Percentiles rank a stretch among this genome's conserved stretches.
Evolutionary conservation across 2,888 invertebrate genomes (phyloP).

Genomic region (Amaurobius ferox): DNA sequence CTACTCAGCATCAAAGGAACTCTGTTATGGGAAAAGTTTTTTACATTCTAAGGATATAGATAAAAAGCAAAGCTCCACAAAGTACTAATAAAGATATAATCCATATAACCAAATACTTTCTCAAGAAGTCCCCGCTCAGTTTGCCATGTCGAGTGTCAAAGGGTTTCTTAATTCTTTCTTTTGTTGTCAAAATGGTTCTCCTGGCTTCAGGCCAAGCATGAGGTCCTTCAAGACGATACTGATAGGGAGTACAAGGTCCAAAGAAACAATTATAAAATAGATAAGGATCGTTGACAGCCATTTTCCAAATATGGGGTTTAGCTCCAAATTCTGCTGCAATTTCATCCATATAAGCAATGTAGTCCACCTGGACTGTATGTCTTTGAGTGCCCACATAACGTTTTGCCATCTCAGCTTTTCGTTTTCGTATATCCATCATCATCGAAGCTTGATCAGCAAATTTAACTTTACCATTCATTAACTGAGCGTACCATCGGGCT

Average conservation of each 20-base stretch:
- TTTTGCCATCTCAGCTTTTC: constrained; percentile 83
- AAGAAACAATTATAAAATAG: constrained; percentile 75
- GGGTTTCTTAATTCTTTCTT: constrained; percentile 72
- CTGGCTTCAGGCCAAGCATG: constrained; percentile 78
- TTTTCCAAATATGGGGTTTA: constrained; percentile 77
- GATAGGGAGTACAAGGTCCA: constrained; percentile 77
- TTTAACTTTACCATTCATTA: constrained; percentile 81
- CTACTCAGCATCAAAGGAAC: neutral
- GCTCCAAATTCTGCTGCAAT: constrained; percentile 78
- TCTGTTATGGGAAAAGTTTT: neutral
- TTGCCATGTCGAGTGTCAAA: constrained; percentile 59
- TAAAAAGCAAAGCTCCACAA: neutral
- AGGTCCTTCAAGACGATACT: constrained; percentile 78
- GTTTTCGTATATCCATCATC: constrained; percentile 81
- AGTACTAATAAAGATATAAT: constrained; percentile 4
- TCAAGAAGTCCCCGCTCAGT: neutral
- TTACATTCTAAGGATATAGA: neutral
- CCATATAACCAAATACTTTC: constrained; percentile 18
- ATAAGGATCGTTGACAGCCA: constrained; percentile 75
- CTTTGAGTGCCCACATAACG: constrained; percentile 85
- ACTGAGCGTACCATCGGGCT: constrained; percentile 79
- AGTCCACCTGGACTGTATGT: constrained; percentile 62
- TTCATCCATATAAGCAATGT: constrained; percentile 78
- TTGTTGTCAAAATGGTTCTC: constrained; percentile 77
- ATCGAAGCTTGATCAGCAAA: constrained; percentile 83